These are phyloP conservation scores for Rhagoletis pomonella DNA, from an alignment of 1,140 invertebrate genomes.

Conservation along the genomic window DNA sequence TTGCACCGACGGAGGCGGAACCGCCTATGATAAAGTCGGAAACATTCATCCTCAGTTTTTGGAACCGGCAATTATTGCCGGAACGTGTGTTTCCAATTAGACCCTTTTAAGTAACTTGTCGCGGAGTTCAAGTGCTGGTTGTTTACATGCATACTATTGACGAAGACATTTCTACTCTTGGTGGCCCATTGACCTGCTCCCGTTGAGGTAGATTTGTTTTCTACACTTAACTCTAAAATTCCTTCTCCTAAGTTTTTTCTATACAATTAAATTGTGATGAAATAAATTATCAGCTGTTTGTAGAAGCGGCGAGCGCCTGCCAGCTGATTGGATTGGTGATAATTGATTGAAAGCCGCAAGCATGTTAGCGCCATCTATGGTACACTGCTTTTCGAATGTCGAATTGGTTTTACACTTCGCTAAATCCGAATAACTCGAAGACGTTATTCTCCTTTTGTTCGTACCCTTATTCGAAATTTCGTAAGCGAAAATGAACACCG, in stretches of 20 bases:
- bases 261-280: too few species aligned
- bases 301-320: background rate
- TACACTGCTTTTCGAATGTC: background rate
- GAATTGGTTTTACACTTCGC: too few species aligned
- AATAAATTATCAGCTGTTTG: background rate
- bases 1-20: slow-evolving; percentile 76
- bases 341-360: background rate
- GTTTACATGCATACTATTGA: background rate
- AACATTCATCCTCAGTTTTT: slow-evolving; percentile 60
- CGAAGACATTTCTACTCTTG: background rate
- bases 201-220: background rate
- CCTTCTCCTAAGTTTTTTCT: too few species aligned
- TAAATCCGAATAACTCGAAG: too few species aligned
- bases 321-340: background rate
- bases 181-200: background rate
- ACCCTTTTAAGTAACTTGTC: background rate
- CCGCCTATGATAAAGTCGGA: slow-evolving; percentile 76
- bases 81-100: background rate
- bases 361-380: background rate
- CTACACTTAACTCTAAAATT: background rate
- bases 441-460: too few species aligned
- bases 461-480: too few species aligned
- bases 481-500: too few species aligned
- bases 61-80: background rate
- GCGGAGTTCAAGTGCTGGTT: background rate